These are phyloP conservation scores for Micronycteris hirsuta DNA, from an alignment of 2,113 vertebrate genomes.

Conservation along the genomic window DNA sequence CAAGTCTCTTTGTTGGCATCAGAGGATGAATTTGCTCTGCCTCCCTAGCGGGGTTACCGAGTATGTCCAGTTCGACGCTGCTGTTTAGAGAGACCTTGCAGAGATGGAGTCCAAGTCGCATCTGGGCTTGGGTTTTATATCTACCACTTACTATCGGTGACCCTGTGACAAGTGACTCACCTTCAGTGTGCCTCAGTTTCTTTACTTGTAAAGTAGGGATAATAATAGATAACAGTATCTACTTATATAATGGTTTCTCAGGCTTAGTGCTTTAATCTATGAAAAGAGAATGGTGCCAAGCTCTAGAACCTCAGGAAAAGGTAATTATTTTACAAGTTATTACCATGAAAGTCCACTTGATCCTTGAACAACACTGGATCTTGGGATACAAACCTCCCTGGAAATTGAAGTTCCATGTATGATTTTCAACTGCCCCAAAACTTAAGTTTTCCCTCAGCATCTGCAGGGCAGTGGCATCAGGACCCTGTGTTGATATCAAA, in stretches of 20 bases:
- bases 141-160: not conserved
- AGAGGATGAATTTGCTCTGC: not conserved
- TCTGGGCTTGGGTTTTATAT: not conserved
- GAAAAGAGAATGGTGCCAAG: not conserved
- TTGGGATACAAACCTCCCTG: not conserved
- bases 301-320: not conserved
- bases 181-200: not conserved
- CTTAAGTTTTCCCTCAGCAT: too few species aligned
- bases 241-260: accelerated
- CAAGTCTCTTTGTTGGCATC: too few species aligned
- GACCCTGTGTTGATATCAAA: too few species aligned
- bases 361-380: not conserved
- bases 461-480: too few species aligned
- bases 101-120: not conserved
- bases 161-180: too few species aligned
- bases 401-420: too few species aligned
- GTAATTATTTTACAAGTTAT: not conserved
- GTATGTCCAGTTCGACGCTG: too few species aligned
- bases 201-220: not conserved
- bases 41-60: accelerated
- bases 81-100: not conserved
- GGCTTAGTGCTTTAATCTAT: too few species aligned
- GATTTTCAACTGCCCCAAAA: too few species aligned
- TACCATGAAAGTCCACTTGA: not conserved
- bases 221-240: too few species aligned